Evolutionary conservation across 2,113 vertebrate species (phyloP).

Genomic region (Elephas maximus): DNA sequence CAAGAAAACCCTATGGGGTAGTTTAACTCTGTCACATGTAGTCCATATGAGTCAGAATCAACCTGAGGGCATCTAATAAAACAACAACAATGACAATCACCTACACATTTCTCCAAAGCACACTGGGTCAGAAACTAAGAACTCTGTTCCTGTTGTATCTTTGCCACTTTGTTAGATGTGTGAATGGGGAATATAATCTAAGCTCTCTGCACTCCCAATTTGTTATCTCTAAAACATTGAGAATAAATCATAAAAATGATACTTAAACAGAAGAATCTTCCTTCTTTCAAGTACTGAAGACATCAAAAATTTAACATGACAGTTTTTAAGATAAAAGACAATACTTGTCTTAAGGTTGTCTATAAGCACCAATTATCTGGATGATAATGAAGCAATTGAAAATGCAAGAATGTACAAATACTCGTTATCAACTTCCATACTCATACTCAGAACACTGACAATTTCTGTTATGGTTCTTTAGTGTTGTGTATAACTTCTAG

Average conservation of each 20-base stretch:
- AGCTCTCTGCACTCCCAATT: background rate
- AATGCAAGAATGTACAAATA: background rate
- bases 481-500: background rate
- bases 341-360: background rate
- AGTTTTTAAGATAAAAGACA: background rate
- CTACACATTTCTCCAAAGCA: background rate
- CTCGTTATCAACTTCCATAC: background rate
- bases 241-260: conserved; percentile 16
- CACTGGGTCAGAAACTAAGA: background rate
- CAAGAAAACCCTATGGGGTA: background rate
- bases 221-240: background rate
- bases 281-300: background rate
- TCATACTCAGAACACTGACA: background rate
- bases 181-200: background rate
- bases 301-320: background rate
- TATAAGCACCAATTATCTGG: background rate
- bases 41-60: background rate
- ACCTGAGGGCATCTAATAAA: background rate
- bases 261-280: background rate
- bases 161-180: background rate
- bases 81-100: background rate
- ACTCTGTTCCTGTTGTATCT: background rate
- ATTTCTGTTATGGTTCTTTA: background rate
- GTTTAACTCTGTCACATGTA: background rate
- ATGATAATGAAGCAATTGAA: background rate